Percentiles rank a stretch among this genome's conserved stretches.
Evolutionary conservation across 2,888 invertebrate genomes (phyloP).

Genomic region (Drosophila melanosoma): DNA sequence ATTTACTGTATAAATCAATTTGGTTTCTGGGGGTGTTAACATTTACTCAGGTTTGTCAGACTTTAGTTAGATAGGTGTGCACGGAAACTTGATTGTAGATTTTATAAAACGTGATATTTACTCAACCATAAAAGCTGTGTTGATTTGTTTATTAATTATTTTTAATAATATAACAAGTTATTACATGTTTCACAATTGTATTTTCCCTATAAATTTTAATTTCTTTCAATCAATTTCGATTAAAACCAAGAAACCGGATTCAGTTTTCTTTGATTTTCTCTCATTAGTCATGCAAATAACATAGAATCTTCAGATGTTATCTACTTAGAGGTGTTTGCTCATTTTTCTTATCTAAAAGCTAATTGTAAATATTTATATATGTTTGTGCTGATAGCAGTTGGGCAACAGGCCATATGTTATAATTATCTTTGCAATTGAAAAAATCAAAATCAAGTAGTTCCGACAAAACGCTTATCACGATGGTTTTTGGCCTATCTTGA

Average conservation of each 20-base stretch:
- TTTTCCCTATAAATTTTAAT: background rate
- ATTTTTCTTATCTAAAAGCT: constrained; percentile 30
- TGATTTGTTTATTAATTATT: too few species aligned
- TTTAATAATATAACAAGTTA: background rate
- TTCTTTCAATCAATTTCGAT: background rate
- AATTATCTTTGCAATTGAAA: constrained; percentile 30
- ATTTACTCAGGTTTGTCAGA: constrained; percentile 10
- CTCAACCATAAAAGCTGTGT: background rate
- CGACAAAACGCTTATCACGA: constrained; percentile 26
- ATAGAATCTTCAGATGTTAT: constrained; percentile 32
- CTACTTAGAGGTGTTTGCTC: constrained; percentile 25
- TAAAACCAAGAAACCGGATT: background rate
- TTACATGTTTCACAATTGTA: too few species aligned
- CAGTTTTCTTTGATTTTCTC: background rate
- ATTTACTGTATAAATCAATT: background rate
- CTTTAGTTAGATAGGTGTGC: background rate
- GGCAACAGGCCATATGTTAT: constrained; percentile 9
- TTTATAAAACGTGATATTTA: background rate
- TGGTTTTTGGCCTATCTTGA: background rate
- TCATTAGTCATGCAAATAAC: constrained; percentile 39
- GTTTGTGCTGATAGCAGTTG: constrained; percentile 24
- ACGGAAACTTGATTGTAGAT: background rate
- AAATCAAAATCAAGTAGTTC: constrained; percentile 9
- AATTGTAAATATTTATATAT: constrained; percentile 51
- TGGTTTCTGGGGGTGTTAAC: constrained; percentile 2